Percentiles rank a stretch among this genome's conserved stretches.
Evolutionary conservation across 1,140 invertebrate genomes (phyloP).

Genomic region (Drosophila pruinosa): DNA sequence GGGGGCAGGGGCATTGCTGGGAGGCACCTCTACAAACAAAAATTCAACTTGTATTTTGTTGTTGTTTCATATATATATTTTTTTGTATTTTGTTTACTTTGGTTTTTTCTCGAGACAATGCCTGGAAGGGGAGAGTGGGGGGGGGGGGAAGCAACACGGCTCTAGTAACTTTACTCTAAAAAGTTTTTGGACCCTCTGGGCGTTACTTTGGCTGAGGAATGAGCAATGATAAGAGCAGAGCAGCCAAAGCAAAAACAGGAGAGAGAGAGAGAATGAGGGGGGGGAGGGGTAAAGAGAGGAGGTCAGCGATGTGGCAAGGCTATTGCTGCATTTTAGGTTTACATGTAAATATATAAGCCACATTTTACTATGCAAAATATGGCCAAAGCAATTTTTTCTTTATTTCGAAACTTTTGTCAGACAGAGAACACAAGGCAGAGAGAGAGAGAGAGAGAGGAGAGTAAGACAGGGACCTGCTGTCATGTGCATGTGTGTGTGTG

Average conservation of each 20-base stretch:
- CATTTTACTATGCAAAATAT: conserved; percentile 73
- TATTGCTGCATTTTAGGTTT: conserved; percentile 26
- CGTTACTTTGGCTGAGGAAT: conserved; percentile 30
- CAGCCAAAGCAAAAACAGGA: neutral
- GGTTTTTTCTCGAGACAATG: conserved; percentile 12
- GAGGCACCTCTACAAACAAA: conserved; percentile 62
- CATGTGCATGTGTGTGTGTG: conserved; percentile 19
- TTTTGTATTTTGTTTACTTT: conserved; percentile 25
- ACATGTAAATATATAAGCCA: conserved; percentile 54
- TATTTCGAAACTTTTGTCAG: conserved; percentile 31
- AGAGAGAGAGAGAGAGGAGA: neutral
- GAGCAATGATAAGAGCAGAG: conserved; percentile 11
- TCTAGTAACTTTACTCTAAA: conserved; percentile 53
- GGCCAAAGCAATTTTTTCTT: conserved; percentile 52
- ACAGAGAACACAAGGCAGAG: neutral
- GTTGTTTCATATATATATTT: conserved; percentile 22
- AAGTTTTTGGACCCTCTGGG: conserved; percentile 47
- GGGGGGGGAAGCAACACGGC: neutral
- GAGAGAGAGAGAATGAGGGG: neutral
- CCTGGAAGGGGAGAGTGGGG: neutral
- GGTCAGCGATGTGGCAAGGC: conserved; percentile 1
- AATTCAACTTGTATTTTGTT: conserved; percentile 54
- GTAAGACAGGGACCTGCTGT: conserved; percentile 14
- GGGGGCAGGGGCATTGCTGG: neutral
- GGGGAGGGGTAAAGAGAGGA: neutral